A percentile compares a stretch with the other conserved stretches of the same genome.
These are phyloP conservation scores for Linnaemya tessellans DNA, from an alignment of 2,888 invertebrate genomes.

Conservation along the genomic window DNA sequence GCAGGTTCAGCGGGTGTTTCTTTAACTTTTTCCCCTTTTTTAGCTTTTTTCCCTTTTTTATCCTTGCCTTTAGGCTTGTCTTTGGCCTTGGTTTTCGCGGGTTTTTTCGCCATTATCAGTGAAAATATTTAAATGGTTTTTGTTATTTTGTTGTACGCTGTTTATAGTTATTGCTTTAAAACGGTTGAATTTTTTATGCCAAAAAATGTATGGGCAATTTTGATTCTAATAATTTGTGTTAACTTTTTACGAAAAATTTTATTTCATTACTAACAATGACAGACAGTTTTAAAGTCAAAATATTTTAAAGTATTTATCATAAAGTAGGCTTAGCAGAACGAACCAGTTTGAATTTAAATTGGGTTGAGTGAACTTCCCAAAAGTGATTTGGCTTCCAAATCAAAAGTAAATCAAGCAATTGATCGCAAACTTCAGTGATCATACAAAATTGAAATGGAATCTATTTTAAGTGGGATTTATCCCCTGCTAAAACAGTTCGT, in stretches of 20 bases:
- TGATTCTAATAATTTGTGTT: background rate
- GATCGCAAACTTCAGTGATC: no score
- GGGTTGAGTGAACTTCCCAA: no score
- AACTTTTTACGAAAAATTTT: background rate
- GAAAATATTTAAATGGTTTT: background rate
- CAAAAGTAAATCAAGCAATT: no score
- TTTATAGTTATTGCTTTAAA: background rate
- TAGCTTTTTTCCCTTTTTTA: slow-evolving; percentile 68
- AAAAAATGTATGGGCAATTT: background rate
- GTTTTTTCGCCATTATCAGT: slow-evolving; percentile 73
- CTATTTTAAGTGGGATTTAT: no score
- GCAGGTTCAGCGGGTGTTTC: background rate
- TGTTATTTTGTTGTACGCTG: background rate
- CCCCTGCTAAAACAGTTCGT: no score
- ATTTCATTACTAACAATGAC: no score
- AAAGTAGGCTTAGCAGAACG: background rate
- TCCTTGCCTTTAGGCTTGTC: slow-evolving; percentile 46
- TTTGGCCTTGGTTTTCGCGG: slow-evolving; percentile 39
- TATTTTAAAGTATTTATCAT: background rate
- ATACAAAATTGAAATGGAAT: no score
- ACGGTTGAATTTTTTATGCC: slow-evolving; percentile 3
- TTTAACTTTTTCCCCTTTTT: slow-evolving; percentile 73
- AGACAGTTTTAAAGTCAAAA: background rate
- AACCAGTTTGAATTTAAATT: no score
- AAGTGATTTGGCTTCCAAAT: no score